Base-by-base conservation (phyloP, 2,888 invertebrate species). In the Horisme vitalbata region DNA sequence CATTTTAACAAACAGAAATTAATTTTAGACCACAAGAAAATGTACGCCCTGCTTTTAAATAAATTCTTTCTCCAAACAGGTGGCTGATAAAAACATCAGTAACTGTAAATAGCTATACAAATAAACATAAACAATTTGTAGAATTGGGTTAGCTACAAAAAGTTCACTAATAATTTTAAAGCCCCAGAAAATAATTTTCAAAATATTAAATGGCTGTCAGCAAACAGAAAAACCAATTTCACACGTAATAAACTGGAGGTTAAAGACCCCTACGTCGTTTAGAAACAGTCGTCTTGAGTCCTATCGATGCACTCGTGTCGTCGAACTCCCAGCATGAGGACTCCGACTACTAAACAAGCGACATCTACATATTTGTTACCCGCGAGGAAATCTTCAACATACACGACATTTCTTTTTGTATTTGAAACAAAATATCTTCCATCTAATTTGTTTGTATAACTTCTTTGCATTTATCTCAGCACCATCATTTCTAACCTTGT, bases 1-100 rank as follows among this genome's bases (percentile, higher is more conserved):
- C 80, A 78, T 63, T 75, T 57, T 62, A 61, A 66, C 65, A 64
- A 63, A 65, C 54, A 52, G 55, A 57, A 59, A 61, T 67, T 71
- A 58, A 59, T 39, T 32, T 50, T 35, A 37, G 50, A 44, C 51
- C 44, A 46, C 45, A 46, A 34, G 37, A 28, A 59, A 49, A 57
- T 53, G n/a, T 37, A 41, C 35, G 35, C 24, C 30, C 32, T 41
- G 34, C 43, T 43, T 23, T 44, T 21, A 51, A 58, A 68, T 67
- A 69, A 63, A 63, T 65, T 55, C 14, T 36, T 15, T 23, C 39
- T 38, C 41, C 28, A 44, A 68, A 41, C 64, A 70, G 68, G 60
- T 69, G 67, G 44, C 20, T 45, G 21, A 43, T 32, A 59, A 21
- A 34, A 21, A n/a, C 27, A 13, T 12, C 38, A 18, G 14, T 33